Evolutionary conservation across 2,797 vertebrate genomes (phyloP).

Genomic region (Liparis tanakae): DNA sequence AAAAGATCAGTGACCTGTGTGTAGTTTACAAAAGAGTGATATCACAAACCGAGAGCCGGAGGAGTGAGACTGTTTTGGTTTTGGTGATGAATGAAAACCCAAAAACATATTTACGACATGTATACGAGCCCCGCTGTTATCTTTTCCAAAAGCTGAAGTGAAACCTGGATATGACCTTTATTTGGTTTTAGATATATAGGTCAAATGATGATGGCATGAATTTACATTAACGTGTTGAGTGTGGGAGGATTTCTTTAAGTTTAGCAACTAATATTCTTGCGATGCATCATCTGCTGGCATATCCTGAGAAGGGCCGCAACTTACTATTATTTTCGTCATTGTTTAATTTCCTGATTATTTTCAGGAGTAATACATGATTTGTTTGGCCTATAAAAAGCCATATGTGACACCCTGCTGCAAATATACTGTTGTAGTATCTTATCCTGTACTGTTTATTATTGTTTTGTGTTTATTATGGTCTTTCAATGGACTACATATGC

Average conservation of each 20-base stretch:
- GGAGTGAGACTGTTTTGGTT: background rate
- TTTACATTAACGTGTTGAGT: background rate
- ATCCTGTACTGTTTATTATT: no score
- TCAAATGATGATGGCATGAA: background rate
- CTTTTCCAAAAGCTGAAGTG: background rate
- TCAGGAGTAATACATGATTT: background rate
- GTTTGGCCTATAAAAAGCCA: background rate
- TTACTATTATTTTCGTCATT: background rate
- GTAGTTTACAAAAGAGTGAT: background rate
- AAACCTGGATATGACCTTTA: background rate
- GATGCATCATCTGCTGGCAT: background rate
- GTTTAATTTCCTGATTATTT: background rate
- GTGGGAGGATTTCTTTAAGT: background rate
- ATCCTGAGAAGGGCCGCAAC: background rate
- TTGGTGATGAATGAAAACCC: conserved; percentile 1
- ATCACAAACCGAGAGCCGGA: background rate
- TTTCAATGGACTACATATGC: no score
- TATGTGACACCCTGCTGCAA: background rate
- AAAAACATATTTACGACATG: background rate
- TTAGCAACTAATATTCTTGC: background rate
- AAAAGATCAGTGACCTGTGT: background rate
- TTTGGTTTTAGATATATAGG: background rate
- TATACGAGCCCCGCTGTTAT: no score
- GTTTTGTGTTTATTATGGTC: no score
- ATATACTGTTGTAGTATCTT: no score